Base-by-base conservation (phyloP, 1,140 invertebrate species). In the Drosophila chauvacae region DNA sequence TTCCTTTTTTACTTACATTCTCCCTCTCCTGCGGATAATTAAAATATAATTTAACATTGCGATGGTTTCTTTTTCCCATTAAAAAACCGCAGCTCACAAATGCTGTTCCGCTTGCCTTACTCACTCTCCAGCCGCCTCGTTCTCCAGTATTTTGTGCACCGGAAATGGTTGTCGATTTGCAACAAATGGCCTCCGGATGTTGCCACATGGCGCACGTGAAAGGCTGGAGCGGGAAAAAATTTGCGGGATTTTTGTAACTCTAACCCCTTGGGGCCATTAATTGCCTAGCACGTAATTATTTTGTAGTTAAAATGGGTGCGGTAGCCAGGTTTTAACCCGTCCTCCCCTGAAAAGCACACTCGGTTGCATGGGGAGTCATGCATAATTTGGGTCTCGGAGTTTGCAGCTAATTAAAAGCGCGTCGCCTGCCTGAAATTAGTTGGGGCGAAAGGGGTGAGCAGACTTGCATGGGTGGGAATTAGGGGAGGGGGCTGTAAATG, bases 361-460 rank as follows among this genome's bases (percentile, higher is more conserved):
- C 35, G 53, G 35, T 33, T 69, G 72, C 61, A 61, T 13, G n/a
- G 66, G 62, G 57, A 73, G 48, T 63, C 80, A 81, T 87, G 80
- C 80, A 88, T 87, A 87, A 87, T 87, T 87, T 88, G 77, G 82
- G 75, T 87, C 77, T 78, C 26, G 33, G 75, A 70, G 74, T 78
- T 88, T 88, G 83, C 80, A 88, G 83, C 83, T 87, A 88, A 88
- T 87, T 87, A 87, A 87, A 88, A 87, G 85, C 80, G 85, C 84
- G 84, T 88, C 64, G 69, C 53, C 47, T 55, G 72, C 72, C 76
- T 70, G 57, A 80, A 87, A 84, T 77, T 80, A 77, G 80, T 74
- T 59, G 63, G 60, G 53, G 30, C 41, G 20, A 44, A 63, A 69
- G 50, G 61, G 47, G 47, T 30, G 23, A 20, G 62, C 35, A 41